phyloP scores from a whole-genome alignment of 92 coral and sea anemone genomes.

The Palythoa grandiflora region DNA sequence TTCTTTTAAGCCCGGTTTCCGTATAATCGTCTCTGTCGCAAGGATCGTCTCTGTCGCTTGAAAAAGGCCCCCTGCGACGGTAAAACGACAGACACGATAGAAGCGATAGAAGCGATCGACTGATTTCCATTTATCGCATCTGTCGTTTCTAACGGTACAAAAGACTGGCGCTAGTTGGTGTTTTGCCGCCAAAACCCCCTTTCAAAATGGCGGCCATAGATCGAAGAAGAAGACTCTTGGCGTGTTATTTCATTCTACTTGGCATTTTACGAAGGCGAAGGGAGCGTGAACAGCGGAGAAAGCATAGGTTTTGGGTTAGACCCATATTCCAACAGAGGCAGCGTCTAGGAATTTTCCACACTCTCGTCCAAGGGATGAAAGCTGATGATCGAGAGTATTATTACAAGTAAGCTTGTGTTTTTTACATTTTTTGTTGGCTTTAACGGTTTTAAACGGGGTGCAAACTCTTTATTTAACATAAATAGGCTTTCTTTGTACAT shows the following conservation, averaged over 20 bases:
- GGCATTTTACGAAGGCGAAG: not conserved
- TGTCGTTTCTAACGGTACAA: not conserved
- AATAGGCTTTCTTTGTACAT: not conserved
- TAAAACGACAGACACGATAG: not conserved
- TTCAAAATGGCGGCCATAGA: not conserved
- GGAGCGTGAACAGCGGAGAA: not conserved
- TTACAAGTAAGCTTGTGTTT: not conserved
- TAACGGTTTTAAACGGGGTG: not conserved
- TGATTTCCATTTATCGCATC: not conserved
- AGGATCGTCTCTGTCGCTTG: not conserved
- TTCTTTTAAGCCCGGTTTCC: no score
- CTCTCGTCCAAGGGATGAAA: constrained; percentile 4
- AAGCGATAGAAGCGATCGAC: not conserved
- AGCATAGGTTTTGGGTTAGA: not conserved
- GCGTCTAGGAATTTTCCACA: not conserved
- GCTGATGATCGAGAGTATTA: not conserved
- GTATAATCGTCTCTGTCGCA: not conserved
- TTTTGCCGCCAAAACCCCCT: not conserved
- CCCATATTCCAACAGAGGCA: not conserved
- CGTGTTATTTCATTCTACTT: not conserved
- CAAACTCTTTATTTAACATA: not conserved
- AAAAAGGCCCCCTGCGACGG: not conserved
- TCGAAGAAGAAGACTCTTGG: not conserved
- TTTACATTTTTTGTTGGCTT: not conserved
- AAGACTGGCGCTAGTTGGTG: not conserved